Evolutionary conservation across 1,140 invertebrate genomes (phyloP), one percentile per base, ranked within the genome.

Genomic region (Schlechtendalia chinensis): DNA sequence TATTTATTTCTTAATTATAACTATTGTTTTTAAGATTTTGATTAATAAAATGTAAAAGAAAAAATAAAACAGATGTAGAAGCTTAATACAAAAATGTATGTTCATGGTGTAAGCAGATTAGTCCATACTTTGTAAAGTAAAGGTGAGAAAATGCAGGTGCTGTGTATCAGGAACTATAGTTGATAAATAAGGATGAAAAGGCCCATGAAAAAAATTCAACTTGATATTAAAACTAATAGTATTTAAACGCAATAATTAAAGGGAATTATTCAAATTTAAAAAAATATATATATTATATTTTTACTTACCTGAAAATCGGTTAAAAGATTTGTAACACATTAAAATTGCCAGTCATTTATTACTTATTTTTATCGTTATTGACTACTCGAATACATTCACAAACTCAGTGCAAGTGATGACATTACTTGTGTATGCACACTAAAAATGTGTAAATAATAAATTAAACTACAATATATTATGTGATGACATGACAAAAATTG

Each of bases 91-190:
- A 39, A 39, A 39, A 39, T 39, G 8, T 74, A 32, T 58, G 53
- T 69, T 58, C 6, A 77, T 59, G 56, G 63, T 4, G 53, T 77
- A 27, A 58, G 79, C 39, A 47, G 39, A 50, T 32, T 54, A 71
- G 53, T 81, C 63, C 24, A 67, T 69, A 32, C 80, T 81, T 69
- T 24, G 27, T 54, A 72, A 72, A 81, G 65, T 58, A 74, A 45
- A 58, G 53, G 65, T 81, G 65, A 69, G 61, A 45, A 56, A 69
- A 74, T 80, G 22, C 79, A 83, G 82, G 79, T 83, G 80, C 19
- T 75, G 47, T 27, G 80, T 79, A 63, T 80, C 81, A 45, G 71
- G 80, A 79, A 81, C 82, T 75, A 75, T 75, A 54, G 72, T 75
- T 59, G 22, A 59, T 59, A 75, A 54, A 75, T 75, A 75, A 75